A percentile compares a stretch with the other conserved stretches of the same genome.
Evolutionary conservation across 1,140 invertebrate genomes (phyloP).

Genomic region (Drosophila truncata): DNA sequence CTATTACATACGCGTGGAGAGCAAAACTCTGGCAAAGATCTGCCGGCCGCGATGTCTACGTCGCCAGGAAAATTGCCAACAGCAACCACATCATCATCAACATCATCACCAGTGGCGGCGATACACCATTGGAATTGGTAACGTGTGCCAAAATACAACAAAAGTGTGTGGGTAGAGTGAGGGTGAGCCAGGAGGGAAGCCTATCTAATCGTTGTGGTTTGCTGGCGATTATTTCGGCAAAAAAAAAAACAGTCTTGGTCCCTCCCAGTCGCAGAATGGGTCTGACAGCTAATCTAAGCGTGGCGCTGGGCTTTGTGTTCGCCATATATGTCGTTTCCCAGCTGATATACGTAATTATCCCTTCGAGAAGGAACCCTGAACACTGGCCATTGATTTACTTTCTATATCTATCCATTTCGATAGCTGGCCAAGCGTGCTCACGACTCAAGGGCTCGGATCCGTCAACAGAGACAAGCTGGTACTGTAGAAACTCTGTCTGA

Average conservation of each 20-base stretch:
- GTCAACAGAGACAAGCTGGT: slow-evolving; percentile 30
- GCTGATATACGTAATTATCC: slow-evolving; percentile 64
- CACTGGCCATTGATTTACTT: slow-evolving; percentile 26
- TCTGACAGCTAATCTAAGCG: slow-evolving; percentile 48
- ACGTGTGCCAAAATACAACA: slow-evolving; percentile 71
- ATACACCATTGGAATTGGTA: slow-evolving; percentile 63
- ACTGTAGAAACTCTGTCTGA: neutral
- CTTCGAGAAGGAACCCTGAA: neutral
- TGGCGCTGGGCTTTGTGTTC: slow-evolving; percentile 62
- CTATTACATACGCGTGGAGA: slow-evolving; percentile 71
- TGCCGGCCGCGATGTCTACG: slow-evolving; percentile 56
- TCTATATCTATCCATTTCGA: slow-evolving; percentile 30
- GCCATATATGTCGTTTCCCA: slow-evolving; percentile 48
- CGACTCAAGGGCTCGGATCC: slow-evolving; percentile 44
- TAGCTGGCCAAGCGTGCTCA: slow-evolving; percentile 73
- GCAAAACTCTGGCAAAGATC: slow-evolving; percentile 61
- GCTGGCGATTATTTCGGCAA: slow-evolving; percentile 34
- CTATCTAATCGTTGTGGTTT: slow-evolving; percentile 64
- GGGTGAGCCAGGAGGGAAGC: neutral
- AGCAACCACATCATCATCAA: neutral
- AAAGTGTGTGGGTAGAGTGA: neutral
- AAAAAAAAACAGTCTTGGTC: slow-evolving; percentile 22
- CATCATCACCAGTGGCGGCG: slow-evolving; percentile 4
- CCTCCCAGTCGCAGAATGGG: slow-evolving; percentile 52
- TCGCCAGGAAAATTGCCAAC: slow-evolving; percentile 24